These are phyloP conservation scores for Elymnias hypermnestra DNA, from an alignment of 1,140 invertebrate species.

Conservation along the genomic window DNA sequence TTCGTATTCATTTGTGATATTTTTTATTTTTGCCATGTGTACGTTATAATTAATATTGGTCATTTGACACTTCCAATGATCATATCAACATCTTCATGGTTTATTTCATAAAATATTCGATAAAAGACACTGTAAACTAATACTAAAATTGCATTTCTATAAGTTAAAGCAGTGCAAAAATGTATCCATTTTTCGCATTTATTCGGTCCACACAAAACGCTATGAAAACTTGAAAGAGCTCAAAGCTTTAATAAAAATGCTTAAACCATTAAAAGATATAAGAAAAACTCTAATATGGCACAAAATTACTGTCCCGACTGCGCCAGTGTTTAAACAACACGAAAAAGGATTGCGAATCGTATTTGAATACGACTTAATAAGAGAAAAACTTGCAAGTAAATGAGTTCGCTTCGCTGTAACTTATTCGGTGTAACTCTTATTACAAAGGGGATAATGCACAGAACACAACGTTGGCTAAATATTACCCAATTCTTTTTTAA, in stretches of 20 bases:
- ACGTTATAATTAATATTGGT: too few relatives aligned
- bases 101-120: too few relatives aligned
- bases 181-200: too few relatives aligned
- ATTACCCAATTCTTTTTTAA: conserved; percentile 15
- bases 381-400: conserved; percentile 14
- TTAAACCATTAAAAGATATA: not conserved
- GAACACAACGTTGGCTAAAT: not conserved
- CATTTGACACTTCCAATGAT: too few relatives aligned
- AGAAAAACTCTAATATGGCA: not conserved
- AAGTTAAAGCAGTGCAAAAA: too few relatives aligned
- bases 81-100: too few relatives aligned
- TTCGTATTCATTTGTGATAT: too few relatives aligned
- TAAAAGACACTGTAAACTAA: too few relatives aligned
- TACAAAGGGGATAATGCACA: not conserved
- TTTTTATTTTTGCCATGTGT: too few relatives aligned
- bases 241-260: not conserved
- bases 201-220: too few relatives aligned
- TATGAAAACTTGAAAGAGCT: too few relatives aligned
- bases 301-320: not conserved
- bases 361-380: conserved; percentile 17
- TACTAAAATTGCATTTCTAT: too few relatives aligned
- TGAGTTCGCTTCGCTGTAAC: conserved; percentile 7
- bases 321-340: conserved; percentile 10
- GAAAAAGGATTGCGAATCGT: conserved; percentile 9
- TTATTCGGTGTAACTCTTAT: conserved; percentile 4